phyloP scores from a whole-genome alignment of 1,140 invertebrate species.

The Drosophila paulistorum region DNA sequence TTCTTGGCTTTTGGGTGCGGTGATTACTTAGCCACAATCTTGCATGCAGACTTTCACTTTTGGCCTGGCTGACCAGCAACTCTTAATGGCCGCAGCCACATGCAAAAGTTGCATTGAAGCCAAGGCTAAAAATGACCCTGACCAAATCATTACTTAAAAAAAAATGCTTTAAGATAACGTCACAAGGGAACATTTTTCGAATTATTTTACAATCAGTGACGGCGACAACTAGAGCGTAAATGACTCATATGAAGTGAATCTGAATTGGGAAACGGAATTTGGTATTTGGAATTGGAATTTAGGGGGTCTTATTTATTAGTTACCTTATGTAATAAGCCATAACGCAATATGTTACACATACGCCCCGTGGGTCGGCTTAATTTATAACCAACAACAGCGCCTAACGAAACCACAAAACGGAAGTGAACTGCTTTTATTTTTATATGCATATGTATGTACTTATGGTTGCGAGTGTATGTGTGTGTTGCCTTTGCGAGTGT shows the following conservation, averaged over 20 bases:
- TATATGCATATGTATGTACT: constrained; percentile 18
- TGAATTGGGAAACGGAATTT: background rate
- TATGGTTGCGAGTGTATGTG: constrained; percentile 17
- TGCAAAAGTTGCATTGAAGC: constrained; percentile 74
- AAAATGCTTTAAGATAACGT: constrained; percentile 53
- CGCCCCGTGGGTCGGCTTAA: constrained; percentile 62
- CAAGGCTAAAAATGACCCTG: constrained; percentile 42
- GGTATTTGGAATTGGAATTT: background rate
- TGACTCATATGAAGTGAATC: constrained; percentile 43
- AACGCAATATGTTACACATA: constrained; percentile 75
- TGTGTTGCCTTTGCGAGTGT: background rate
- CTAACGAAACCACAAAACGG: constrained; percentile 42
- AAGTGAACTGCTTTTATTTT: constrained; percentile 67
- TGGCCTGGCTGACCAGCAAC: constrained; percentile 23
- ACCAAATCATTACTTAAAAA: constrained; percentile 49
- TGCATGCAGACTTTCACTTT: constrained; percentile 78
- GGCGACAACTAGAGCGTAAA: constrained; percentile 27
- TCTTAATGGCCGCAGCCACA: constrained; percentile 73
- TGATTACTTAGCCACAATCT: constrained; percentile 72
- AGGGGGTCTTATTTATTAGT: constrained; percentile 41
- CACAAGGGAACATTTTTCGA: constrained; percentile 10
- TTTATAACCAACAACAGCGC: constrained; percentile 63
- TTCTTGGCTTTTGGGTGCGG: constrained; percentile 34
- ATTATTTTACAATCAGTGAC: constrained; percentile 4
- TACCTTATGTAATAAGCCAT: constrained; percentile 68